Conservation (phyloP, 2,888 invertebrate genomes). For the Phyllotreta striolata region DNA sequence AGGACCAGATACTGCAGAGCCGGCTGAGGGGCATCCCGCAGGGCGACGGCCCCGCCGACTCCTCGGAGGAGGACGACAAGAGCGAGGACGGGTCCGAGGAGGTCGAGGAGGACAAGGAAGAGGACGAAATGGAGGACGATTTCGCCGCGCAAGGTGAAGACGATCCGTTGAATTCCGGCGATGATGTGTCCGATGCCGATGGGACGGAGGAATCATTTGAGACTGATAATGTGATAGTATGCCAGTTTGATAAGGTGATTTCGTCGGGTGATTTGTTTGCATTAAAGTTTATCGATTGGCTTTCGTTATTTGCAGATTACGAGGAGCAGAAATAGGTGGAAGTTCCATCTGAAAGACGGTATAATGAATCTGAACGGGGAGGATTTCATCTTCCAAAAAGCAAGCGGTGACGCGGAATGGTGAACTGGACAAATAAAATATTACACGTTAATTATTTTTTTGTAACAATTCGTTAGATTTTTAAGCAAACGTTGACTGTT, state of each 20-base stretch:
- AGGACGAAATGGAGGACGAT: constrained; percentile 70
- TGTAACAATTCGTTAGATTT: constrained; percentile 14
- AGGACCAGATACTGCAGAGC: constrained; percentile 25
- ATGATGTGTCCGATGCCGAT: constrained; percentile 97
- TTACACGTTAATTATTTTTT: constrained; percentile 12
- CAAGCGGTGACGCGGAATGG: constrained; percentile 99
- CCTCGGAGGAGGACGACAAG: constrained; percentile 71
- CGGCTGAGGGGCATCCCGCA: constrained; percentile 43
- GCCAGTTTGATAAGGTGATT: constrained; percentile 91
- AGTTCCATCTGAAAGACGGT: constrained; percentile 98
- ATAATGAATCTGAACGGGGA: constrained; percentile 98
- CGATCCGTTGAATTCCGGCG: constrained; percentile 95
- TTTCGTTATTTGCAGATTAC: constrained; percentile 71
- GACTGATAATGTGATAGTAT: constrained; percentile 98
- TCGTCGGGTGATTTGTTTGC: background rate
- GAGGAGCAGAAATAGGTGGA: constrained; percentile 98
- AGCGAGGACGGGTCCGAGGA: constrained; percentile 70
- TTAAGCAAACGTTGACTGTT: constrained; percentile 20
- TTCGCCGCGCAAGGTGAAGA: constrained; percentile 62
- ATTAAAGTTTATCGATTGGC: background rate
- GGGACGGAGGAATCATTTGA: constrained; percentile 90
- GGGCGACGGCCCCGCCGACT: constrained; percentile 67
- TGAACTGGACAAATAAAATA: constrained; percentile 61
- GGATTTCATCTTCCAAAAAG: constrained; percentile 98
- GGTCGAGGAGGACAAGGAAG: constrained; percentile 68